These are phyloP conservation scores for Chiloscyllium plagiosum DNA, from an alignment of 2,113 vertebrate genomes.

Conservation along the genomic window DNA sequence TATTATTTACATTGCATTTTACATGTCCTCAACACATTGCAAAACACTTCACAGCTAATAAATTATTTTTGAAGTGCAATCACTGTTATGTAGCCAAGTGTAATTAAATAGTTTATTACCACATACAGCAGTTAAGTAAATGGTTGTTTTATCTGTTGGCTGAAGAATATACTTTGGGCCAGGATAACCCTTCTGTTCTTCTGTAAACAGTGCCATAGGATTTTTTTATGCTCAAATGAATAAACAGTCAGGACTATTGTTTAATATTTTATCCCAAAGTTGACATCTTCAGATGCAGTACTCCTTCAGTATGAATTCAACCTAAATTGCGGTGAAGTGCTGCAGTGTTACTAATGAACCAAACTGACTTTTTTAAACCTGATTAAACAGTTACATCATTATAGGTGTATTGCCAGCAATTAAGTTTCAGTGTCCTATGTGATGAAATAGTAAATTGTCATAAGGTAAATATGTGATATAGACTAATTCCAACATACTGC, in stretches of 20 bases:
- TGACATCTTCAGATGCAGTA: background rate
- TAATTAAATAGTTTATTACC: background rate
- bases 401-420: too few relatives aligned
- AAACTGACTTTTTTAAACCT: background rate
- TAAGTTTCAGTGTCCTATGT: background rate
- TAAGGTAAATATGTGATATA: background rate
- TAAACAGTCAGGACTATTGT: too few relatives aligned
- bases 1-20: background rate
- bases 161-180: background rate
- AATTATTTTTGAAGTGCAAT: background rate
- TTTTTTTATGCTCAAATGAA: too few relatives aligned
- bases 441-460: background rate
- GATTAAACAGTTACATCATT: too few relatives aligned
- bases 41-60: background rate
- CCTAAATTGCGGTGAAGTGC: background rate
- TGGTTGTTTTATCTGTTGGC: background rate
- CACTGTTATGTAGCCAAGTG: background rate
- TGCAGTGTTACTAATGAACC: background rate
- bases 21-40: background rate
- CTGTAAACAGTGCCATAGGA: background rate
- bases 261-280: background rate
- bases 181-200: background rate
- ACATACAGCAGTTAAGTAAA: background rate
- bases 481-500: background rate
- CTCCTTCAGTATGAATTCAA: background rate